phyloP scores from a whole-genome alignment of 2,888 invertebrate species.

The Macaria notata region DNA sequence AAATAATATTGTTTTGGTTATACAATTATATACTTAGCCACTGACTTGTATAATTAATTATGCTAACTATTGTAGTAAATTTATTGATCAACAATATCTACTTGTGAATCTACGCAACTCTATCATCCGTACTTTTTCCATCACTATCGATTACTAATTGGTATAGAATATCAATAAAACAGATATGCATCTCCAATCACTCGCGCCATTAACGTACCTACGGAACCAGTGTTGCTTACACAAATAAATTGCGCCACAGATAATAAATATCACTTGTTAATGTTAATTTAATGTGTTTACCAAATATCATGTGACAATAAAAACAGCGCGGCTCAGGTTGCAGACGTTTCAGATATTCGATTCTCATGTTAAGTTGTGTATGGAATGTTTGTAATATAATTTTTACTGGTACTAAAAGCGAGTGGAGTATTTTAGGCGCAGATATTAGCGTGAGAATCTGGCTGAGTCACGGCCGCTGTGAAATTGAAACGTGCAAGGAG shows the following conservation, averaged over 20 bases:
- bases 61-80: too few species aligned
- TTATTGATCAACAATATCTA: too few species aligned
- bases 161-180: slow-evolving; percentile 16
- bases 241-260: slow-evolving; percentile 32
- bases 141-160: slow-evolving; percentile 20
- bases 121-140: too few species aligned
- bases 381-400: slow-evolving; percentile 26
- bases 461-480: slow-evolving; percentile 14
- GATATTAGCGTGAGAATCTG: slow-evolving; percentile 16
- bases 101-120: too few species aligned
- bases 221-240: slow-evolving; percentile 18
- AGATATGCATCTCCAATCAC: slow-evolving; percentile 23
- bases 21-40: too few species aligned
- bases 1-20: too few species aligned
- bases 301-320: slow-evolving; percentile 50
- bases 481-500: slow-evolving; percentile 9
- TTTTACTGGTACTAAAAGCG: slow-evolving; percentile 28
- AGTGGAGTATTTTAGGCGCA: slow-evolving; percentile 25
- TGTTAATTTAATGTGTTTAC: slow-evolving; percentile 47
- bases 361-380: slow-evolving; percentile 26
- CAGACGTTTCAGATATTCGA: slow-evolving; percentile 35
- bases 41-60: too few species aligned
- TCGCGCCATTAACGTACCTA: slow-evolving; percentile 29
- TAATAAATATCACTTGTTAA: slow-evolving; percentile 45
- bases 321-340: slow-evolving; percentile 43